Base-by-base conservation (phyloP, 2,888 invertebrate species). In the Amphimallon solstitiale region DNA sequence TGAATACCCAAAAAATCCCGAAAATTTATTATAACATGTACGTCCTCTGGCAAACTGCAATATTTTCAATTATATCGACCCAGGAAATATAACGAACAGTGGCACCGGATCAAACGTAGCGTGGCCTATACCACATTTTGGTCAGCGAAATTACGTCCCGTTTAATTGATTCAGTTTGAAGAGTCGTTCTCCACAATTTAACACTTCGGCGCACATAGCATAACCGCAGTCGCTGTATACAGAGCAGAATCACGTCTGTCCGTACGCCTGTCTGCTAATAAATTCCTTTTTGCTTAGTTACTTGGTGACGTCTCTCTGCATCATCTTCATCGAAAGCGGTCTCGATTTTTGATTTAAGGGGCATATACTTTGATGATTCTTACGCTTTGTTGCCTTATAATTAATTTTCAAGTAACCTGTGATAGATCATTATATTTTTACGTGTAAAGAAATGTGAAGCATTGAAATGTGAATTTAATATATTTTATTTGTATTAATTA, bases 141-240 rank as follows among this genome's bases (percentile, higher is more conserved):
- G 56, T 65, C 64, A 56, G 56, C 64, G 59, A 65, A 65, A 65
- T 65, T 56, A 65, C 64, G 49, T 45, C 56, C 23, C 48, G 64
- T 54, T 65, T 65, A 65, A 65, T 65, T 65, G 64, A 65, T 65
- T 65, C 64, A 59, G 56, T 65, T 65, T 56, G 64, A 65, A 56
- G 56, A 56, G 64, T 48, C 64, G 64, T 65, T 65, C 38, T 65
- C 64, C 64, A 65, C 64, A 65, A 65, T 65, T 65, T 65, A 65
- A 65, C 64, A 65, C 64, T 56, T 64, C 64, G 56, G 48, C 48
- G 64, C 64, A 56, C 64, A 48, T 38, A 63, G 56, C 29, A 29
- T n/a, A 23, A 40, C 43, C 56, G 29, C 43, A 19, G 29, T 59
- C 40, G 43, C 17, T 43, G 14, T 43, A 59, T 15, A 12, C 14